These are phyloP conservation scores for Anoplopoma fimbria DNA, from an alignment of 2,113 vertebrate species.

Conservation along the genomic window DNA sequence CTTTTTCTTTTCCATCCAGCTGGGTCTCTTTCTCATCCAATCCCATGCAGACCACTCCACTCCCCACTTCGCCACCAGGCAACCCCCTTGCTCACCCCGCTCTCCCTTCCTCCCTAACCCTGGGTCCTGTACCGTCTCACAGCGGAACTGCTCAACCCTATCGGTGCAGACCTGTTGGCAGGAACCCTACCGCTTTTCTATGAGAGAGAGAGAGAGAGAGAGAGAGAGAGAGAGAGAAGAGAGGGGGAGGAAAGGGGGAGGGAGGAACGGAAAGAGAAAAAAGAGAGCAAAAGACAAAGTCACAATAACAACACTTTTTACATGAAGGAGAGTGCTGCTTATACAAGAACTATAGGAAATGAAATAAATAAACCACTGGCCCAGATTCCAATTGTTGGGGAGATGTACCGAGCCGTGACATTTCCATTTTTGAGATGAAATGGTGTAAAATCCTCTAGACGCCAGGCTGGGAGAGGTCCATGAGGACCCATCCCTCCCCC, in stretches of 20 bases:
- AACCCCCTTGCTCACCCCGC: constrained; percentile 34
- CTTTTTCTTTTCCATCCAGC: constrained; percentile 39
- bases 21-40: constrained; percentile 66
- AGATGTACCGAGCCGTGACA: constrained; percentile 79
- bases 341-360: constrained; percentile 61
- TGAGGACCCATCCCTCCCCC: constrained; percentile 54
- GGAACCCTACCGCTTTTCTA: constrained; percentile 43
- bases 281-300: constrained; percentile 58
- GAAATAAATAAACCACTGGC: constrained; percentile 79
- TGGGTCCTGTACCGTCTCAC: constrained; percentile 44
- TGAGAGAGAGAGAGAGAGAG: neutral
- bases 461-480: constrained; percentile 73
- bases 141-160: constrained; percentile 58
- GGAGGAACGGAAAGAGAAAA: constrained; percentile 8
- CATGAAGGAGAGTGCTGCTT: constrained; percentile 58
- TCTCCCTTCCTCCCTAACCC: constrained; percentile 49
- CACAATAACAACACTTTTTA: constrained; percentile 67
- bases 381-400: constrained; percentile 80
- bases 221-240: neutral
- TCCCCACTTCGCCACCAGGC: constrained; percentile 39
- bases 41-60: constrained; percentile 40
- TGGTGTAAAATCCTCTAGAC: constrained; percentile 83
- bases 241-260: neutral
- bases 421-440: constrained; percentile 82
- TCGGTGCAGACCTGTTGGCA: constrained; percentile 71